Base-by-base conservation (phyloP, 2,797 vertebrate genomes). In the Rachycentron canadum region DNA sequence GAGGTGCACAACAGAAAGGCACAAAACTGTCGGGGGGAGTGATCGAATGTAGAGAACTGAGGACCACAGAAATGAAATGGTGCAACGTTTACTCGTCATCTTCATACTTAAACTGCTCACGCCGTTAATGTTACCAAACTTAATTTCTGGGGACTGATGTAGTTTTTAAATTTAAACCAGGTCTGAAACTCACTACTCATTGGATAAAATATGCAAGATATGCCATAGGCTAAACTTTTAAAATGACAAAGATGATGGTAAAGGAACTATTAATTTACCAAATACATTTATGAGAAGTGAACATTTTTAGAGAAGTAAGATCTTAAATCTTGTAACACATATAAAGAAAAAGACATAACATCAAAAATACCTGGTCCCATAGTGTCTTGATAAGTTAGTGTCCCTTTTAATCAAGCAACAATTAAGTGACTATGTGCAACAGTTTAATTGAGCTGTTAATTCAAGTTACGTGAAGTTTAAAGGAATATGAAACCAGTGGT, bases 1-100 rank as follows among this genome's bases (percentile, higher is more conserved):
- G 76, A 89, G 87, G 89, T 84, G 89, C 81, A 90, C 84, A 92
- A 94, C 79, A 88, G 81, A 92, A 94, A 94, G 92, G 93, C 93
- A 95, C 91, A 52, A 86, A 88, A 87, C 86, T 81, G 71, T 77
- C 32, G 28, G 57, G 41, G 74, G 74, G 66, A 23, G 69, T 38
- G 69, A 68, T 56, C 17, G 30, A 56, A 79, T 38, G 56, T 64
- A 67, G 74, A 49, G 7, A 81, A 65, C 69, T 12, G 40, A 74
- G 49, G 30, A 49, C 62, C 66, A 76, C 8, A 2, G 5, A 10
- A 56, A 71, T 50, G 25, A 82, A 52, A 79, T 2, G 1, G 8
- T 47, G 52, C 3, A 47, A 76, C 38, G 14, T 11, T 58, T 21
- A 58, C 25, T 45, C 16, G 10, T 28, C 30, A 13, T n/a, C 16